Evolutionary conservation across 2,888 invertebrate species (phyloP).

Genomic region (Scrobipalpa atriplicella): DNA sequence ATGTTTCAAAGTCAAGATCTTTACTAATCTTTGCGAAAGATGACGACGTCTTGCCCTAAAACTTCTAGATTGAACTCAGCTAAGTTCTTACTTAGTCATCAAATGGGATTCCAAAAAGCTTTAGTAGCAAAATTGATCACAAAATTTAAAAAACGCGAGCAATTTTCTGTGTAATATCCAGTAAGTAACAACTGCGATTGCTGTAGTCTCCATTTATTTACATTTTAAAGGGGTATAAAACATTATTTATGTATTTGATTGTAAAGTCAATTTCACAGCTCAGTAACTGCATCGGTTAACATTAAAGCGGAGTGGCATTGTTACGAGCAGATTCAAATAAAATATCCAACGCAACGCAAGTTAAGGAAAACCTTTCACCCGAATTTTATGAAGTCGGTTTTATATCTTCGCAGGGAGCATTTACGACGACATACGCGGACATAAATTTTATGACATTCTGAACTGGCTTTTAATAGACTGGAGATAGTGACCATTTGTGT

Average conservation of each 20-base stretch:
- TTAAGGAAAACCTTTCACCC: slow-evolving; percentile 57
- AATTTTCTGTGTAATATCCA: too few species aligned
- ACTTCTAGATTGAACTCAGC: neutral
- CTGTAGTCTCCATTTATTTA: neutral
- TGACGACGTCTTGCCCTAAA: too few species aligned
- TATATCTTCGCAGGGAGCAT: slow-evolving; percentile 61
- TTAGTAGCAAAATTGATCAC: too few species aligned
- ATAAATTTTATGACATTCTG: slow-evolving; percentile 72
- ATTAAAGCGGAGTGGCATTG: slow-evolving; percentile 28
- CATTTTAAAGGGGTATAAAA: slow-evolving; percentile 17
- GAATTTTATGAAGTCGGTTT: slow-evolving; percentile 61
- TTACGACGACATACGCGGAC: slow-evolving; percentile 70
- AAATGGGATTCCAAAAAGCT: too few species aligned
- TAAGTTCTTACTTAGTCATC: neutral
- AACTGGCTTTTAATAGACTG: slow-evolving; percentile 63
- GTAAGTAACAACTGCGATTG: too few species aligned
- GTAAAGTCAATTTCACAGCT: slow-evolving; percentile 30
- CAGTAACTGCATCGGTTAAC: slow-evolving; percentile 22
- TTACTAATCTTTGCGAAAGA: neutral
- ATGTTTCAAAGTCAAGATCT: neutral
- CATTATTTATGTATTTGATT: slow-evolving; percentile 13
- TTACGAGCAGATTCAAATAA: slow-evolving; percentile 44
- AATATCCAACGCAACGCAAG: slow-evolving; percentile 51
- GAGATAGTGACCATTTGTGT: slow-evolving; percentile 57
- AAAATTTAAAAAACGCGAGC: too few species aligned